A percentile compares a stretch with the other conserved stretches of the same genome.
These are phyloP conservation scores for Acanthornis magna DNA, from an alignment of 2,797 vertebrate species.

Conservation along the genomic window DNA sequence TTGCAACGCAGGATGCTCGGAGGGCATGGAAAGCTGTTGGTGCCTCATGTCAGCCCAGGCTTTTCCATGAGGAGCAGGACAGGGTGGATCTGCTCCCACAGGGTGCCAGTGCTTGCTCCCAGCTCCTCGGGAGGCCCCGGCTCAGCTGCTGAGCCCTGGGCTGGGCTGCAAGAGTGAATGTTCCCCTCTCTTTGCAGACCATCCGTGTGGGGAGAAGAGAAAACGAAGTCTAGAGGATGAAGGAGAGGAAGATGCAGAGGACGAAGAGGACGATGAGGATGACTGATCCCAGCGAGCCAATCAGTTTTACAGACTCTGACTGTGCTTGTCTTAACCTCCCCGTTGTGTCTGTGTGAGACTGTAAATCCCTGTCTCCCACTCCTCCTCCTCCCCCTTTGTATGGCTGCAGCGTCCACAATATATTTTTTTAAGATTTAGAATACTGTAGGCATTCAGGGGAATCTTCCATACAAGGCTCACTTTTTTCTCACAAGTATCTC, in stretches of 20 bases:
- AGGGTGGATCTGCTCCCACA: not conserved
- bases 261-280: conserved; percentile 61
- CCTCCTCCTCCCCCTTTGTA: conserved; percentile 57
- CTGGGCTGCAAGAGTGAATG: not conserved
- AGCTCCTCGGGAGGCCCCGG: not conserved
- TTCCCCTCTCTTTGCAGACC: conserved; percentile 37
- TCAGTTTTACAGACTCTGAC: conserved; percentile 73
- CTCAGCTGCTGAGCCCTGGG: not conserved
- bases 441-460: conserved; percentile 49
- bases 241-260: conserved; percentile 61
- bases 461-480: conserved; percentile 27
- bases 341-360: conserved; percentile 66
- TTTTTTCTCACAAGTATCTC: conserved; percentile 39
- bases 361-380: conserved; percentile 55
- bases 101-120: not conserved
- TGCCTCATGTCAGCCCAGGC: not conserved
- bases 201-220: conserved; percentile 48
- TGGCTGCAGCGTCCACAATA: conserved; percentile 69
- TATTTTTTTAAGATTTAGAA: conserved; percentile 74
- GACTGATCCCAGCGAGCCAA: conserved; percentile 60
- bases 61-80: not conserved
- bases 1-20: not conserved
- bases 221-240: conserved; percentile 66
- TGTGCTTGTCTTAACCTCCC: conserved; percentile 65
- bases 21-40: not conserved